Evolutionary conservation across 2,888 invertebrate species (phyloP).

Genomic region (Cyrtodaria siliqua): DNA sequence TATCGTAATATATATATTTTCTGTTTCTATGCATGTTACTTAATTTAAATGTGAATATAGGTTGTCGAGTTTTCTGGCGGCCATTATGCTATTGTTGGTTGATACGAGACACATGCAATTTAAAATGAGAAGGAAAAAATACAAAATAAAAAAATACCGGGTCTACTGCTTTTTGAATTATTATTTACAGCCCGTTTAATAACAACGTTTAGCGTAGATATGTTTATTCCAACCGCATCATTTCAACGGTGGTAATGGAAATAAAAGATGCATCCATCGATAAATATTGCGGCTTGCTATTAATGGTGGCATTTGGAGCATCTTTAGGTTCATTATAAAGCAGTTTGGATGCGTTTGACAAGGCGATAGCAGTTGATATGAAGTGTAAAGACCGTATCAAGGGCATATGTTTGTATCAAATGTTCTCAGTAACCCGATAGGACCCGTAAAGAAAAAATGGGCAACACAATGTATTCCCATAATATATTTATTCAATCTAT

Average conservation of each 20-base stretch:
- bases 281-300: background rate
- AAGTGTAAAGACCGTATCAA: constrained; percentile 7
- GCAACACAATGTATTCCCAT: too few relatives aligned
- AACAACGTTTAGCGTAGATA: background rate
- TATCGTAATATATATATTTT: too few relatives aligned
- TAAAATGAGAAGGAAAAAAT: too few relatives aligned
- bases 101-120: too few relatives aligned
- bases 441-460: too few relatives aligned
- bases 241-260: background rate
- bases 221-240: background rate
- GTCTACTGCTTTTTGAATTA: background rate
- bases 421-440: background rate
- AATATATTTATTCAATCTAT: too few relatives aligned
- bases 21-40: too few relatives aligned
- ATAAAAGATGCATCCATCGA: background rate
- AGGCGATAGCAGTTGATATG: constrained; percentile 12
- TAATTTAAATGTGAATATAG: too few relatives aligned
- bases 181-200: background rate
- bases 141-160: too few relatives aligned
- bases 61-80: too few relatives aligned
- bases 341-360: constrained; percentile 2
- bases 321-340: constrained; percentile 13
- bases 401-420: too few relatives aligned
- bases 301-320: constrained; percentile 4
- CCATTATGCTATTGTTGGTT: too few relatives aligned